phyloP scores from a whole-genome alignment of 2,888 invertebrate species.

The Drosophila neonasuta region DNA sequence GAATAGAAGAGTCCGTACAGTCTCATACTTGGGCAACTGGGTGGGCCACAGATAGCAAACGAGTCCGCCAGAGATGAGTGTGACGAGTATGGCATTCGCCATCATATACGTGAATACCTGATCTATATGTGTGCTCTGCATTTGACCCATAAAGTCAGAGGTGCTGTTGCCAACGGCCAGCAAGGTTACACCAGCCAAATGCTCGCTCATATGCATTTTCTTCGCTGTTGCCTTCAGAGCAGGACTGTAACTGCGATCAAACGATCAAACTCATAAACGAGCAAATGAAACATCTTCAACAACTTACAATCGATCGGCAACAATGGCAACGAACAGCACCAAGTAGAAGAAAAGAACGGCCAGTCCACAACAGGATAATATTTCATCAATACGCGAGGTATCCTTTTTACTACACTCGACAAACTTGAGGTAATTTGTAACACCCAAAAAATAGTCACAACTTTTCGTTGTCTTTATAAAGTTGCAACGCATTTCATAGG shows the following conservation, averaged over 20 bases:
- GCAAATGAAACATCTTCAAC: neutral
- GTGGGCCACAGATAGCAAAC: conserved; percentile 28
- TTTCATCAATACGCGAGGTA: neutral
- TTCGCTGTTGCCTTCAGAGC: conserved; percentile 23
- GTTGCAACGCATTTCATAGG: conserved; percentile 4
- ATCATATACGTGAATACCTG: conserved; percentile 13
- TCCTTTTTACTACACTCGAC: conserved; percentile 4
- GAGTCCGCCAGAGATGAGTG: conserved; percentile 25
- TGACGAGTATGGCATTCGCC: conserved; percentile 16
- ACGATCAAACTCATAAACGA: neutral
- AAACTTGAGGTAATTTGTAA: conserved; percentile 8
- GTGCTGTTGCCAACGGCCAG: conserved; percentile 33
- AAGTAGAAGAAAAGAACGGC: conserved; percentile 6
- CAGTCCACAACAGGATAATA: neutral
- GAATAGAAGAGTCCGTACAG: conserved; percentile 28
- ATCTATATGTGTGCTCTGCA: neutral
- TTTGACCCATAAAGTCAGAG: conserved; percentile 12
- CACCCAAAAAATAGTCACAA: neutral
- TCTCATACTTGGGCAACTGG: conserved; percentile 22
- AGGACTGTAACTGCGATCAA: conserved; percentile 13
- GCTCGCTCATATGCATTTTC: conserved; percentile 31
- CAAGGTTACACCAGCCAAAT: conserved; percentile 30
- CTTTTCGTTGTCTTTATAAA: conserved; percentile 4
- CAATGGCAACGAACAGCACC: conserved; percentile 11
- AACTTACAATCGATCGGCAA: conserved; percentile 29